Percentiles rank a stretch among this genome's conserved stretches.
These are phyloP conservation scores for Galaxias olidus DNA, from an alignment of 2,797 vertebrate species.

Conservation along the genomic window DNA sequence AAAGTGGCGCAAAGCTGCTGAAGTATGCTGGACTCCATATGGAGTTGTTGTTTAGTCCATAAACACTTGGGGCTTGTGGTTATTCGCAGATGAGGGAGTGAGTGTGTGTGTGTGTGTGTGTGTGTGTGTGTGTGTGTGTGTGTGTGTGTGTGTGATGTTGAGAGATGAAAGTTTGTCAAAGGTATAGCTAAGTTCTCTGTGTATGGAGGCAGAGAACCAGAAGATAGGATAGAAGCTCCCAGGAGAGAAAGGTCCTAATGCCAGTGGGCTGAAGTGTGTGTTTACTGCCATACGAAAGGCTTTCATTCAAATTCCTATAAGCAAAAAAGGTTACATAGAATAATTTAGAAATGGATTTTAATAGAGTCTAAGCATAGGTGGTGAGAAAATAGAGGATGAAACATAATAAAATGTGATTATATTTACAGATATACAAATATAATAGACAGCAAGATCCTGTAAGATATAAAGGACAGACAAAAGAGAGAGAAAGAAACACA, in stretches of 20 bases:
- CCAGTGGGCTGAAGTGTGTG: not conserved
- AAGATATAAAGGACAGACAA: not conserved
- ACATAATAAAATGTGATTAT: not conserved
- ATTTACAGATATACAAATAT: no score
- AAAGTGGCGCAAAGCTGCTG: conserved; percentile 49
- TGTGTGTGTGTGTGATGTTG: conserved; percentile 1
- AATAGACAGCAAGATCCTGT: not conserved
- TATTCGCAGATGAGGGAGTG: conserved; percentile 20
- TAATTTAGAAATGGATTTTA: no score
- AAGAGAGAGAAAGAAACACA: not conserved
- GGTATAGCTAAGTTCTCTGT: conserved; percentile 2
- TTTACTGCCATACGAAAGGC: no score
- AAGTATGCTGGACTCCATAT: conserved; percentile 39
- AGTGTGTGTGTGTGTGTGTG: conserved; percentile 5
- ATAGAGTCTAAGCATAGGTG: not conserved
- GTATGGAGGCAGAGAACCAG: not conserved
- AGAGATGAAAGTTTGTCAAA: not conserved
- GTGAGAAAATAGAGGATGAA: not conserved
- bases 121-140: conserved; percentile 6
- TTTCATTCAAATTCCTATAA: not conserved
- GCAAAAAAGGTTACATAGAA: no score
- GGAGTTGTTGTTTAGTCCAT: conserved; percentile 47
- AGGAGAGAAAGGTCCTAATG: not conserved
- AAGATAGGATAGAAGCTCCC: conserved; percentile 1
- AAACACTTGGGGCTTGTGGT: conserved; percentile 37